A percentile compares a stretch with the other conserved stretches of the same genome.
These are phyloP conservation scores for Chrysina gloriosa DNA, from an alignment of 2,888 invertebrate genomes.

Conservation along the genomic window DNA sequence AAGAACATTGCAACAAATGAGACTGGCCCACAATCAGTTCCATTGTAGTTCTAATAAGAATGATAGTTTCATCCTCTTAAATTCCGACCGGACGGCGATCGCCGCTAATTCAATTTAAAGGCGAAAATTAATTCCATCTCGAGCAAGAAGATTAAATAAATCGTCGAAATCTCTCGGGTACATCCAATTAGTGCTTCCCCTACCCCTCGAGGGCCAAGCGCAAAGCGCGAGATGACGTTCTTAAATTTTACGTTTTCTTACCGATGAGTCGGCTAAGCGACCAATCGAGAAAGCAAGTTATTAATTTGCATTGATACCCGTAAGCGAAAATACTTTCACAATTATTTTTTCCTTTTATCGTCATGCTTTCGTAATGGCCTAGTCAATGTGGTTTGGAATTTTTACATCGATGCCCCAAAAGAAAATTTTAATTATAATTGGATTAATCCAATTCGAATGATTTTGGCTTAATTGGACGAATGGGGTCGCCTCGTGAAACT, in stretches of 20 bases:
- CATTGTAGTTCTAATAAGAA: background rate
- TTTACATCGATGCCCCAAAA: background rate
- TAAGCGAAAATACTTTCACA: background rate
- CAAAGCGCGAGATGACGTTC: conserved; percentile 2
- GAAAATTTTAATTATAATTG: conserved; percentile 13
- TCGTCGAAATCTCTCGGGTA: conserved; percentile 6
- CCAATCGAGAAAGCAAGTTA: background rate
- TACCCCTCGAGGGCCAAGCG: background rate
- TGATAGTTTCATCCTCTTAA: background rate
- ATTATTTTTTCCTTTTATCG: background rate
- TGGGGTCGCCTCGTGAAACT: background rate
- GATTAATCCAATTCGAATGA: background rate
- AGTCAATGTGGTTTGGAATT: background rate
- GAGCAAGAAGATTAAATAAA: conserved; percentile 12
- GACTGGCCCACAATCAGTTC: too few species aligned
- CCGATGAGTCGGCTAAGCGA: background rate
- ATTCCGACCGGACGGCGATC: background rate
- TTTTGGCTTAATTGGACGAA: conserved; percentile 3
- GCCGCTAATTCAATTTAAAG: conserved; percentile 17
- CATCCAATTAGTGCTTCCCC: conserved; percentile 11
- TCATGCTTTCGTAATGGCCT: background rate
- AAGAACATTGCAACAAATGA: too few species aligned
- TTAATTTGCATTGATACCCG: background rate
- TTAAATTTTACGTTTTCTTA: background rate
- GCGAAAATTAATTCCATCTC: conserved; percentile 15